Evolutionary conservation across 2,797 vertebrate genomes (phyloP).

Genomic region (Anomalospiza imberbis): DNA sequence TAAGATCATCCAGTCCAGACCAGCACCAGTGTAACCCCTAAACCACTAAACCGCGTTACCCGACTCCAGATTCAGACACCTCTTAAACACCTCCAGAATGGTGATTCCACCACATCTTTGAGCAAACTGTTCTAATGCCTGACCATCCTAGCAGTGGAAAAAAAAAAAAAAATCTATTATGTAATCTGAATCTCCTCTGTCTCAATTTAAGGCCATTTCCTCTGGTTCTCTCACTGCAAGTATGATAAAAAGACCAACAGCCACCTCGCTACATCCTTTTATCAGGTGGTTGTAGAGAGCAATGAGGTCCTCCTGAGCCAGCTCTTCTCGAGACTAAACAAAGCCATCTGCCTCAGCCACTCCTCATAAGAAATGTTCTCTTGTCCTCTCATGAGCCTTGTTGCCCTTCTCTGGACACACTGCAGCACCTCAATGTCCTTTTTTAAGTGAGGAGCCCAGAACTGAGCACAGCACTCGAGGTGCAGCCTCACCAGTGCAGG

Average conservation of each 20-base stretch:
- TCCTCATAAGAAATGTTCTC: not conserved
- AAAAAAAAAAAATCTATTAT: too few species aligned
- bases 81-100: not conserved
- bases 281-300: not conserved
- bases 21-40: not conserved
- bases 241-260: fast-evolving
- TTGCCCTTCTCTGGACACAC: not conserved
- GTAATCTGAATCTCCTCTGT: not conserved
- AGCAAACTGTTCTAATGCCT: not conserved
- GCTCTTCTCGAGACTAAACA: not conserved
- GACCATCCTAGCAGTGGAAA: not conserved
- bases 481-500: not conserved
- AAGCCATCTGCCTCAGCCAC: not conserved
- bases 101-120: not conserved
- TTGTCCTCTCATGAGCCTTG: not conserved
- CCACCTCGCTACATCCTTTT: not conserved
- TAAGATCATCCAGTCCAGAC: not conserved
- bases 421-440: too few species aligned
- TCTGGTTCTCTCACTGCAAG: not conserved
- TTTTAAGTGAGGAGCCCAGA: not conserved
- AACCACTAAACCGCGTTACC: not conserved
- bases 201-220: not conserved
- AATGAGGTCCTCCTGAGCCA: not conserved
- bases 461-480: fast-evolving
- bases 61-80: fast-evolving